Percentiles rank a stretch among this genome's conserved stretches.
phyloP scores from a whole-genome alignment of 2,888 invertebrate species.

The Zhengitettix transpicula region DNA sequence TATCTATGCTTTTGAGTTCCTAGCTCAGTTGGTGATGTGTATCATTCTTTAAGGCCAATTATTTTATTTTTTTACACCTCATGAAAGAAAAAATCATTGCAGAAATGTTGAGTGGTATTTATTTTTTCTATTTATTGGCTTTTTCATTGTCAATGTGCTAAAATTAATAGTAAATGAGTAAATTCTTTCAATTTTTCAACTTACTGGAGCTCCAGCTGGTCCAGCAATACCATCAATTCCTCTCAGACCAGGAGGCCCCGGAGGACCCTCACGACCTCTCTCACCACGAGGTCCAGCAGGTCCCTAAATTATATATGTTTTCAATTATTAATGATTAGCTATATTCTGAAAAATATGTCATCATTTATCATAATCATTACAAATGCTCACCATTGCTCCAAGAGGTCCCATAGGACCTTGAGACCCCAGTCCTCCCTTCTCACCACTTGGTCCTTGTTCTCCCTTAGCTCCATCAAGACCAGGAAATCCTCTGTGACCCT shows the following conservation, averaged over 20 bases:
- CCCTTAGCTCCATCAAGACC: constrained; percentile 70
- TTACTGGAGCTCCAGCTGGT: constrained; percentile 55
- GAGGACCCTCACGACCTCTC: constrained; percentile 66
- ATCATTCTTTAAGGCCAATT: no score
- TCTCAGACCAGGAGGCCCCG: constrained; percentile 58
- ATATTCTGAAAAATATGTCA: not conserved
- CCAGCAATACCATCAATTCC: constrained; percentile 67
- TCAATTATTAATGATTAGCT: not conserved
- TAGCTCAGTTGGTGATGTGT: no score
- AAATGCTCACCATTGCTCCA: constrained; percentile 44
- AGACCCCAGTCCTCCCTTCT: constrained; percentile 53
- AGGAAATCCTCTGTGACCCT: constrained; percentile 67
- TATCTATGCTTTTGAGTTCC: no score
- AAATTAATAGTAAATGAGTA: no score
- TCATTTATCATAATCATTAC: not conserved
- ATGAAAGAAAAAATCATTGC: no score
- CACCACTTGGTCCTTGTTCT: constrained; percentile 56
- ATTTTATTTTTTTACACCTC: no score
- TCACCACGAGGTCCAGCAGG: constrained; percentile 66
- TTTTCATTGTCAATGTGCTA: no score
- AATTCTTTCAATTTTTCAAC: constrained; percentile 13
- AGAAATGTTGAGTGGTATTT: no score
- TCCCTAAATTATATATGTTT: constrained; percentile 34
- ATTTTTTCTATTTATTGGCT: no score
- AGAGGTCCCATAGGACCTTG: constrained; percentile 50